These are phyloP conservation scores for Andrena cerasifolii DNA, from an alignment of 1,140 invertebrate genomes.

Conservation along the genomic window DNA sequence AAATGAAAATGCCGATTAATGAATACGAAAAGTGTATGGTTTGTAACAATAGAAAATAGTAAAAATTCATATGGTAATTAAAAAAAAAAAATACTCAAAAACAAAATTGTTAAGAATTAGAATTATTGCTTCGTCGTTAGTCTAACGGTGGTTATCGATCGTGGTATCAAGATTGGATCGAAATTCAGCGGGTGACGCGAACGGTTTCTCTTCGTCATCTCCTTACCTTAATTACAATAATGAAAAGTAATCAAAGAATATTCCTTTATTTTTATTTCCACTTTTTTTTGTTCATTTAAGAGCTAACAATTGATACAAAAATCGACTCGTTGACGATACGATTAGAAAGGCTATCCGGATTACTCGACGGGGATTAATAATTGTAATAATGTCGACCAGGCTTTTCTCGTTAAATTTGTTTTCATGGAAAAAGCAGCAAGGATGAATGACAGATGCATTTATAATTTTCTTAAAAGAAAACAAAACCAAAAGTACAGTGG, in stretches of 20 bases:
- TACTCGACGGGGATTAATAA: constrained; percentile 33
- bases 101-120: not conserved
- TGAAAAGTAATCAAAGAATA: constrained; percentile 33
- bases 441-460: not conserved
- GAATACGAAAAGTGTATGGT: not conserved
- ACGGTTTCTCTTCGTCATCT: not conserved
- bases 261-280: constrained; percentile 33
- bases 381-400: constrained; percentile 20
- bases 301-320: constrained; percentile 51
- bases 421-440: not conserved
- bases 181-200: not conserved
- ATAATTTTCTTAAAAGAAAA: not conserved
- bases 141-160: not conserved
- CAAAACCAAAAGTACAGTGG: too few relatives aligned
- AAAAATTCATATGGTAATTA: constrained; percentile 38
- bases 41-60: constrained; percentile 14
- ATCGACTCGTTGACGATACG: constrained; percentile 47
- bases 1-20: not conserved
- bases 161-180: not conserved
- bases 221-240: constrained; percentile 24
- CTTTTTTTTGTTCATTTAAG: constrained; percentile 21
- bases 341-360: constrained; percentile 41
- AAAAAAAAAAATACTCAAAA: constrained; percentile 14
- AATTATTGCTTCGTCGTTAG: constrained; percentile 28
- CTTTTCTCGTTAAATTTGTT: constrained; percentile 43